Base-by-base conservation (phyloP, 2,113 vertebrate species). In the Bubalus kerabau region DNA sequence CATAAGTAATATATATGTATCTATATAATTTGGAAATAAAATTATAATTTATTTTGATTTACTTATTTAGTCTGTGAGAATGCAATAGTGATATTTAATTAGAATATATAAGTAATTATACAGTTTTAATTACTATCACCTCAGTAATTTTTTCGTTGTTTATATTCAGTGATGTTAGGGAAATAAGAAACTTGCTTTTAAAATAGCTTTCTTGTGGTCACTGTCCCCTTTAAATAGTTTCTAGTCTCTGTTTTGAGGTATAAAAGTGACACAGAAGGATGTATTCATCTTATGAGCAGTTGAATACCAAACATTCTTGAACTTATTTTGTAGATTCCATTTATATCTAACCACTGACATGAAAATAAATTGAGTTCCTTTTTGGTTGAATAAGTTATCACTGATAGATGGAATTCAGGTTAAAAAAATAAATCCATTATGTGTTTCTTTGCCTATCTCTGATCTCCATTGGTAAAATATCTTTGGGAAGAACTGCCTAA, bases 141-240 rank as follows among this genome's bases (percentile, higher is more conserved):
- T 92, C 60, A 67, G 71, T 89, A 76, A 54, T 84, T 87, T 89
- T 92, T 93, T 16, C 43, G 1, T 91, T 91, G 5, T 91, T 94
- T 96, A 81, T 91, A 64, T 87, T 91, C 23, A 96, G 0, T 67
- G 54, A 86, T 92, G 17, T 48, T 90, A 56, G 40, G 52, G 24
- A 94, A 96, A 60, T 91, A 93, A 93, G 62, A 76, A 94, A 54
- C 50, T 88, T 97, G 28, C 28, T 67, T 96, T 96, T 76, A 87
- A 95, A 95, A 52, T 81, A 88, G 62, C 15, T 84, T 23, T 40
- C 16, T 17, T 56, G 17, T 92, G 56, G 17, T 91, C 86, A 60
- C 59, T 94, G 11, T 97, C 52, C 21, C 5, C 14, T 96, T 88
- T 88, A 28, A 92, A 32, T 32, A 90, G 80, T 89, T 96, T 76